phyloP scores from a whole-genome alignment of 2,888 invertebrate species.

The Actias luna region DNA sequence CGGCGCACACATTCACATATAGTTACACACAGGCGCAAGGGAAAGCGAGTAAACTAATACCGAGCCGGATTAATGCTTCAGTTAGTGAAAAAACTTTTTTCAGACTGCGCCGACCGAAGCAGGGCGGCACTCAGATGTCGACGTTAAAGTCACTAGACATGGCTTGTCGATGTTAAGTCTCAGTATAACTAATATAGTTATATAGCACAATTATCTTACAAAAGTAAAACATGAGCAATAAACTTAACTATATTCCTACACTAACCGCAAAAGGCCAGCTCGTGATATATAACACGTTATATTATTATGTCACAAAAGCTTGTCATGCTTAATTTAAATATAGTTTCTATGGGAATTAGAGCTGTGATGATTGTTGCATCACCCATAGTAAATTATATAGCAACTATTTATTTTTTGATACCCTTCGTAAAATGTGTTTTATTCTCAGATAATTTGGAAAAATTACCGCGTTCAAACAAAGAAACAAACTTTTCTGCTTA shows the following conservation, averaged over 20 bases:
- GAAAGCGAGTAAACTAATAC: conserved; percentile 81
- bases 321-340: background rate
- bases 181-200: too few relatives aligned
- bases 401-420: too few relatives aligned
- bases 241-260: background rate
- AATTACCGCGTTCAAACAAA: too few relatives aligned
- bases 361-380: background rate
- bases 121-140: conserved; percentile 57
- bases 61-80: conserved; percentile 81
- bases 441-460: too few relatives aligned
- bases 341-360: background rate
- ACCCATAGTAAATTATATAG: too few relatives aligned
- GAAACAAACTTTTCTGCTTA: too few relatives aligned
- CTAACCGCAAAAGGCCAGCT: background rate
- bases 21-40: conserved; percentile 64
- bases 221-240: background rate
- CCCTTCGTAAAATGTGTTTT: too few relatives aligned
- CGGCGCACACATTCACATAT: conserved; percentile 64
- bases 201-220: background rate
- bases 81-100: conserved; percentile 83
- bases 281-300: background rate
- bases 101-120: conserved; percentile 77
- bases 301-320: background rate
- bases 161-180: conserved; percentile 16
- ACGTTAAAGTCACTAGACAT: conserved; percentile 26